Evolutionary conservation across 2,797 vertebrate genomes (phyloP).

Genomic region (Syngnathus rostellatus): DNA sequence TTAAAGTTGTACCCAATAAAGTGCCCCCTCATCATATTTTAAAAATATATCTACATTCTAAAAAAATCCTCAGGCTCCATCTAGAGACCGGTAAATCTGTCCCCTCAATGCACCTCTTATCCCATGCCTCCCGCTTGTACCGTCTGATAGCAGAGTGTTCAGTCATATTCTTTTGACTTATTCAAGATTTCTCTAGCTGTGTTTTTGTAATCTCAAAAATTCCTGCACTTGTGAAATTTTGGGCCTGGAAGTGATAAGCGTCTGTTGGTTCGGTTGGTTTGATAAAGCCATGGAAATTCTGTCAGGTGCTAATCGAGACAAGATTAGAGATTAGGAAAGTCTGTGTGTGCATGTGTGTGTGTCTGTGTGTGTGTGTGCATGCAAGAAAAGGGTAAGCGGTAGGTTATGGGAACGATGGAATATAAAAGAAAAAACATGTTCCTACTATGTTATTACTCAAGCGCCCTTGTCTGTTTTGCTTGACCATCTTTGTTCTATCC

Average conservation of each 20-base stretch:
- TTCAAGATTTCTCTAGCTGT: constrained; percentile 65
- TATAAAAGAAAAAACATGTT: constrained; percentile 21
- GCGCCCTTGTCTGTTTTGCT: constrained; percentile 25
- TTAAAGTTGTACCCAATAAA: background rate
- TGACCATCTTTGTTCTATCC: constrained; percentile 4
- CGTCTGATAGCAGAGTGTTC: constrained; percentile 54
- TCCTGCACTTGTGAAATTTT: constrained; percentile 76
- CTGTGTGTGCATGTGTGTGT: constrained; percentile 32
- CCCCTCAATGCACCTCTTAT: constrained; percentile 49
- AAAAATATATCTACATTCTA: background rate
- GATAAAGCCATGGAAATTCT: constrained; percentile 79
- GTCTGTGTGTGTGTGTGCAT: constrained; percentile 26
- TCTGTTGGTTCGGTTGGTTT: constrained; percentile 69
- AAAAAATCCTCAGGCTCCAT: constrained; percentile 30
- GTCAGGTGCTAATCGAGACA: constrained; percentile 78
- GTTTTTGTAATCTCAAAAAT: constrained; percentile 71
- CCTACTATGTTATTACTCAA: constrained; percentile 18
- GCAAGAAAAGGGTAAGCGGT: constrained; percentile 26
- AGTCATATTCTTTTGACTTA: constrained; percentile 67
- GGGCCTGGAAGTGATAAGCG: constrained; percentile 68
- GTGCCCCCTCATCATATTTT: background rate
- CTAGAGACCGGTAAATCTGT: constrained; percentile 35
- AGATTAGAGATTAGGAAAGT: constrained; percentile 71
- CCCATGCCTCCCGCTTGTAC: constrained; percentile 26
- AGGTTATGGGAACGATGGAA: constrained; percentile 33